phyloP scores from a whole-genome alignment of 2,113 vertebrate genomes.

The Ciconia stormi region DNA sequence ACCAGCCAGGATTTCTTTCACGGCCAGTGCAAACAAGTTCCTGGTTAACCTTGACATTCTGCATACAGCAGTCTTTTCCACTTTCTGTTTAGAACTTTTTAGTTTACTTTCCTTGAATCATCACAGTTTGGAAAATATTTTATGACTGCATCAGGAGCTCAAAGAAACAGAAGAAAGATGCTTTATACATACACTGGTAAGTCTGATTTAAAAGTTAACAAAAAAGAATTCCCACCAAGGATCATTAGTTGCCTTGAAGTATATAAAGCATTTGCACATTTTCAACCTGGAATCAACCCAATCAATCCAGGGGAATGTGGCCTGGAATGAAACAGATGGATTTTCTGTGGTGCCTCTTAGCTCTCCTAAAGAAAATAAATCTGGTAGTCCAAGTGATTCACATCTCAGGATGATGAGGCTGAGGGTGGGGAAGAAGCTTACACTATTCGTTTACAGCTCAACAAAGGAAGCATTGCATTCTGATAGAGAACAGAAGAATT shows the following conservation, averaged over 20 bases:
- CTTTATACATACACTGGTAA: background rate
- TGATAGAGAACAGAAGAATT: background rate
- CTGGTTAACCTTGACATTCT: background rate
- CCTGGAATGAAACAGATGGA: background rate
- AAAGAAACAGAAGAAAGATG: background rate
- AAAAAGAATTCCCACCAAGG: background rate
- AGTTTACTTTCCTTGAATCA: background rate
- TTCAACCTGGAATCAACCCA: background rate
- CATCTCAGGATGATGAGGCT: background rate
- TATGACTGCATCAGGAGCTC: background rate
- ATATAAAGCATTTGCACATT: background rate
- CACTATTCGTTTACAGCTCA: background rate
- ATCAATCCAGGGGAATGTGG: background rate
- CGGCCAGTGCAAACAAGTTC: fast-evolving
- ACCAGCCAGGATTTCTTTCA: background rate
- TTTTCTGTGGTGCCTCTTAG: background rate
- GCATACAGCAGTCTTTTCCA: background rate
- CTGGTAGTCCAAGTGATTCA: background rate
- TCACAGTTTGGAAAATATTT: background rate
- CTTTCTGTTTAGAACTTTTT: background rate
- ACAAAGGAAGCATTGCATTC: background rate
- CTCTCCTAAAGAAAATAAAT: background rate
- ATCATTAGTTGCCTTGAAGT: background rate
- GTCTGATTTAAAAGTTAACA: background rate
- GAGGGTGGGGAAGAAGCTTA: background rate